Evolutionary conservation across 2,797 vertebrate species (phyloP).

Genomic region (Pangasius krempfi): DNA sequence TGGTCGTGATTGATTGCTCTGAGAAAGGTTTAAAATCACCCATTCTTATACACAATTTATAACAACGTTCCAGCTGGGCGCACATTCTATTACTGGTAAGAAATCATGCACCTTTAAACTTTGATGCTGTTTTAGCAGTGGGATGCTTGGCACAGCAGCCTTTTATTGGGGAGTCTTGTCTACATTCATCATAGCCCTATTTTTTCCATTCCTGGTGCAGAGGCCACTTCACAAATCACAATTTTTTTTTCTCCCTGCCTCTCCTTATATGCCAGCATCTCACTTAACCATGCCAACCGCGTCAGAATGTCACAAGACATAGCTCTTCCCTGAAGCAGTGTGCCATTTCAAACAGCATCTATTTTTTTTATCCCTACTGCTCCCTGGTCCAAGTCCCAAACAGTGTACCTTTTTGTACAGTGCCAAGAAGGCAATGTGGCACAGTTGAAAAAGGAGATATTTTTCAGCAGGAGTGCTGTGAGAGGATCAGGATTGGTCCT

Average conservation of each 20-base stretch:
- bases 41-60: slow-evolving; percentile 18
- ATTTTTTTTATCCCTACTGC: slow-evolving; percentile 77
- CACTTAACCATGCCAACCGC: slow-evolving; percentile 31
- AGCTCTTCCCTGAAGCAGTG: slow-evolving; percentile 75
- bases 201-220: slow-evolving; percentile 41
- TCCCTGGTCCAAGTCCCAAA: slow-evolving; percentile 77
- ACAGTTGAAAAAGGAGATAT: slow-evolving; percentile 65
- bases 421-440: slow-evolving; percentile 71
- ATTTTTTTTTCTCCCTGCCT: slow-evolving; percentile 11
- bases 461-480: slow-evolving; percentile 68
- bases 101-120: slow-evolving; percentile 38
- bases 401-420: slow-evolving; percentile 80
- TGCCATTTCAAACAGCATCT: slow-evolving; percentile 74
- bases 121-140: slow-evolving; percentile 20
- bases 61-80: slow-evolving; percentile 6
- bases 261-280: slow-evolving; percentile 41
- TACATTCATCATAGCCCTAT: slow-evolving; percentile 44
- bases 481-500: slow-evolving; percentile 59
- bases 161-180: slow-evolving; percentile 31
- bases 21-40: slow-evolving; percentile 19
- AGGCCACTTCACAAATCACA: slow-evolving; percentile 48
- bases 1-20: background rate
- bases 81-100: slow-evolving; percentile 28
- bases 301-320: slow-evolving; percentile 61
- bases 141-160: slow-evolving; percentile 25